These are phyloP conservation scores for Talpa occidentalis DNA, from an alignment of 2,113 vertebrate species.

Conservation along the genomic window DNA sequence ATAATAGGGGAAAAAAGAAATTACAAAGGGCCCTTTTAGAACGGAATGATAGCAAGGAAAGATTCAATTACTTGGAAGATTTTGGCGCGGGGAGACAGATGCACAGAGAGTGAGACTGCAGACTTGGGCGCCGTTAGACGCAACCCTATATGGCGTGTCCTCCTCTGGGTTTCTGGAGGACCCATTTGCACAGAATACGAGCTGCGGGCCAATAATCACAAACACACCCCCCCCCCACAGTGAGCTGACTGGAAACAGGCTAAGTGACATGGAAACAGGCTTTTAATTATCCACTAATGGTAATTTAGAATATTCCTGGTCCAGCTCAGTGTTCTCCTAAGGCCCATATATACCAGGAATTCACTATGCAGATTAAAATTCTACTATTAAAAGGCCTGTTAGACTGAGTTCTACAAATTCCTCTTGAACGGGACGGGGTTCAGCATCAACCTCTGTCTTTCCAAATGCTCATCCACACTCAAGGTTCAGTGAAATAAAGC, in stretches of 20 bases:
- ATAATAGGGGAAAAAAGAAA: conserved; percentile 77
- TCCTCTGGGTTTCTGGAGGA: conserved; percentile 56
- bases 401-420: not conserved
- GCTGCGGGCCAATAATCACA: conserved; percentile 73
- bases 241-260: conserved; percentile 68
- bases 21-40: conserved; percentile 77
- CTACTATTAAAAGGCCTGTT: not conserved
- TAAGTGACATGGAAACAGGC: conserved; percentile 74
- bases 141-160: conserved; percentile 77
- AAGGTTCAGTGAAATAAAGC: not conserved
- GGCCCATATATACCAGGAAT: not conserved
- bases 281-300: conserved; percentile 83
- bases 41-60: conserved; percentile 81
- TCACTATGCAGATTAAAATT: conserved; percentile 11
- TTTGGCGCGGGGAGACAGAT: conserved; percentile 71
- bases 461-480: not conserved
- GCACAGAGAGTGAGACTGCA: conserved; percentile 78
- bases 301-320: conserved; percentile 14
- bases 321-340: not conserved
- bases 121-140: conserved; percentile 76
- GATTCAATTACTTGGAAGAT: conserved; percentile 83
- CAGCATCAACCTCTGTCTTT: not conserved
- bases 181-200: conserved; percentile 77
- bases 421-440: not conserved
- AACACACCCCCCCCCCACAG: conserved; percentile 42